Evolutionary conservation across 2,888 invertebrate genomes (phyloP).

Genomic region (Brachypterus glaber): DNA sequence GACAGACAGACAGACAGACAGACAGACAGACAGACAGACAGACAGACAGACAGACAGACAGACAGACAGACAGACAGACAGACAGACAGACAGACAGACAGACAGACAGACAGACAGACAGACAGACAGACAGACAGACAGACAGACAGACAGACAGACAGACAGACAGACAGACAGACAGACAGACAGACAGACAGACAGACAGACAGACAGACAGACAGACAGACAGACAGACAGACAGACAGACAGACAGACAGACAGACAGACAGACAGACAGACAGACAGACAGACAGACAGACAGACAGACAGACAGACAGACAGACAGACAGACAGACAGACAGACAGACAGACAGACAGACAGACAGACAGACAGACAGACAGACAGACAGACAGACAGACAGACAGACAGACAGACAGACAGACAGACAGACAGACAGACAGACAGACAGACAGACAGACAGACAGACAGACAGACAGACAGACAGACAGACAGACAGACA

Average conservation of each 20-base stretch:
- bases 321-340: conserved; percentile 29
- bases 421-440: conserved; percentile 23
- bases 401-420: conserved; percentile 22
- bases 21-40: too few species aligned
- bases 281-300: conserved; percentile 6
- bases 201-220: too few species aligned
- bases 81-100: too few species aligned
- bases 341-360: conserved; percentile 21
- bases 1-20: too few species aligned
- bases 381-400: conserved; percentile 21
- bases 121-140: too few species aligned
- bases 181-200: too few species aligned
- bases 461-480: conserved; percentile 21
- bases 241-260: conserved; percentile 6
- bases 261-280: conserved; percentile 6
- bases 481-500: conserved; percentile 22
- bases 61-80: too few species aligned
- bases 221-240: conserved; percentile 4
- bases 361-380: conserved; percentile 19
- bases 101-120: too few species aligned
- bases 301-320: conserved; percentile 21
- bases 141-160: too few species aligned
- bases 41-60: too few species aligned
- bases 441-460: conserved; percentile 22
- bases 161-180: too few species aligned